Base-by-base conservation (phyloP, 2,888 invertebrate species). In the Tetragnatha montana region DNA sequence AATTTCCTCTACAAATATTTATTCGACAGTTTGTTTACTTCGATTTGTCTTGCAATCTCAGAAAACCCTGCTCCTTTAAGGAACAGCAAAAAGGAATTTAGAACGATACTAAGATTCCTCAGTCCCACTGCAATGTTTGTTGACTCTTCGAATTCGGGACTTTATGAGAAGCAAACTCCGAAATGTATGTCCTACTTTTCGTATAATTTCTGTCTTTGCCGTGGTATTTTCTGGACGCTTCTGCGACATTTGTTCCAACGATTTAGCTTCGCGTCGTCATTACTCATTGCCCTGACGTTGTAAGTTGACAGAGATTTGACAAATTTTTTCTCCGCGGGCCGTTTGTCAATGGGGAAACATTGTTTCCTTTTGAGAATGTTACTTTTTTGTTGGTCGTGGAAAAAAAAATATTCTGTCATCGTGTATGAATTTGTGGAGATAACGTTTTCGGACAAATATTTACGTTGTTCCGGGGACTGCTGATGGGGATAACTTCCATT, bases 301-400 rank as follows among this genome's bases (percentile, higher is more conserved):
- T 51, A 79, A 71, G 85, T 79, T 85, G 85, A 85, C 85, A 85
- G 85, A 78, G 78, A 79, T 78, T 85, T 85, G 85, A 85, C 85
- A 85, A 85, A 85, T 85, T 85, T 79, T 79, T 85, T 78, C 22
- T 17, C 22, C 76, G 50, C 51, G 7, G 69, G 35, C 85, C 79
- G 85, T 85, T 85, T 85, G 49, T 85, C 85, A 85, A 79, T 78
- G 14, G 70, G 78, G 73, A 73, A n/a, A 73, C 73, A 19, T 71
- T 81, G 81, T 73, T 69, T 81, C 49, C 69, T 70, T 69, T 81
- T 73, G 35, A 35, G 35, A 35, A 2, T 35, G 12, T 19, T 19
- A 22, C 8, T 73, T 73, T 73, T 73, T 35, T 60, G 6, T 60
- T 10, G 60, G 17, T 17, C 12, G 60, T 7, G 12, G 60, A 60